These are phyloP conservation scores for Helobdella robusta DNA, from an alignment of 2,888 invertebrate genomes.

Conservation along the genomic window DNA sequence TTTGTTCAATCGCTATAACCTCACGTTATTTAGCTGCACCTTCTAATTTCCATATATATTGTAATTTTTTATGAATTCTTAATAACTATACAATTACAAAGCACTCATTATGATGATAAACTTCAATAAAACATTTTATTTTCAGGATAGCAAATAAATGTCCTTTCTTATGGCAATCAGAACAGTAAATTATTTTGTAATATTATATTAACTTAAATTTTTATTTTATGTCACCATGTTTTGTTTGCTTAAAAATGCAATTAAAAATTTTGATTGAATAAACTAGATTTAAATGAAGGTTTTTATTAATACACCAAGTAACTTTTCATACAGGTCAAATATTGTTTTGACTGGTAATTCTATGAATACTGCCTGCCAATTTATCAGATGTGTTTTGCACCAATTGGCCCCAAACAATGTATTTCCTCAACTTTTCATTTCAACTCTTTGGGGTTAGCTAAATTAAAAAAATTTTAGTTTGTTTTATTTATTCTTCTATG, in stretches of 20 bases:
- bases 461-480: too few relatives aligned
- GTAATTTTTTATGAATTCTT: too few relatives aligned
- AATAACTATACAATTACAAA: too few relatives aligned
- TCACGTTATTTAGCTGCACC: too few relatives aligned
- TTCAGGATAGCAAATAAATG: constrained; percentile 45
- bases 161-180: constrained; percentile 48
- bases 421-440: constrained; percentile 87
- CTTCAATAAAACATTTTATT: constrained; percentile 1
- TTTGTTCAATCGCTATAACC: too few relatives aligned
- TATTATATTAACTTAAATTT: too few relatives aligned
- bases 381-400: constrained; percentile 87
- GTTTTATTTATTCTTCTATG: too few relatives aligned
- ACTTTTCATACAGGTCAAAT: constrained; percentile 36
- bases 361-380: constrained; percentile 89
- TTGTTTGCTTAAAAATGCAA: background rate
- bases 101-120: too few relatives aligned
- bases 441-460: constrained; percentile 69
- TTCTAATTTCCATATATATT: too few relatives aligned
- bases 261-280: background rate
- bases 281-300: background rate
- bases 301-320: background rate
- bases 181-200: constrained; percentile 38
- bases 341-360: constrained; percentile 86
- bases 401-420: constrained; percentile 93
- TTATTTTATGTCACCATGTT: background rate